Percentiles rank a stretch among this genome's conserved stretches.
phyloP scores from a whole-genome alignment of 1,140 invertebrate genomes.

The Heliothis virescens region DNA sequence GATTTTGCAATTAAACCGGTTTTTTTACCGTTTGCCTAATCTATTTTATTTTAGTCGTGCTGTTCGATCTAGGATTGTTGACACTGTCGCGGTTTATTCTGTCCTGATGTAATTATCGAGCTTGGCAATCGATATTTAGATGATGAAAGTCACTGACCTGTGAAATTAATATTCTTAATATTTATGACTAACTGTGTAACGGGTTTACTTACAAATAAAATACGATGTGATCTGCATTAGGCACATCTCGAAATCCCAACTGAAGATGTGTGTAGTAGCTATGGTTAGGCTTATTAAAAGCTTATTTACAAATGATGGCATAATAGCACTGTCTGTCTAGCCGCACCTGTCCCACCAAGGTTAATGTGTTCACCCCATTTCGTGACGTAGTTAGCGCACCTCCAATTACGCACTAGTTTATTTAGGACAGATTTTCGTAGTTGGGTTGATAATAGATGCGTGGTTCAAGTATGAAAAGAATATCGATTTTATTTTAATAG shows the following conservation, averaged over 20 bases:
- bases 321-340: conserved; percentile 36
- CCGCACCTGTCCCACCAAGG: conserved; percentile 42
- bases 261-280: background rate
- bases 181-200: background rate
- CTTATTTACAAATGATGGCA: conserved; percentile 41
- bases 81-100: conserved; percentile 5
- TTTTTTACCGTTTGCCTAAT: conserved; percentile 56
- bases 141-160: conserved; percentile 24
- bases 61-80: conserved; percentile 31
- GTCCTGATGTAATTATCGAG: conserved; percentile 30
- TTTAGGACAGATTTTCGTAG: background rate
- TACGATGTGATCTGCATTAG: background rate
- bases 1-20: conserved; percentile 58
- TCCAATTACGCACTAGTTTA: conserved; percentile 15
- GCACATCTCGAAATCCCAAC: background rate
- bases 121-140: conserved; percentile 14
- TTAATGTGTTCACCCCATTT: conserved; percentile 45
- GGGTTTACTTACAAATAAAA: background rate
- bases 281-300: background rate
- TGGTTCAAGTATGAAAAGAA: no score
- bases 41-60: background rate
- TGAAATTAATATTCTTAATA: conserved; percentile 3
- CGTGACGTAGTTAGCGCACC: conserved; percentile 36
- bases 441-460: no score
- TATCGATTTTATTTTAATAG: no score